Conservation (phyloP, 35 echinoderm and acorn worm species). For the Eucidaris tribuloides region DNA sequence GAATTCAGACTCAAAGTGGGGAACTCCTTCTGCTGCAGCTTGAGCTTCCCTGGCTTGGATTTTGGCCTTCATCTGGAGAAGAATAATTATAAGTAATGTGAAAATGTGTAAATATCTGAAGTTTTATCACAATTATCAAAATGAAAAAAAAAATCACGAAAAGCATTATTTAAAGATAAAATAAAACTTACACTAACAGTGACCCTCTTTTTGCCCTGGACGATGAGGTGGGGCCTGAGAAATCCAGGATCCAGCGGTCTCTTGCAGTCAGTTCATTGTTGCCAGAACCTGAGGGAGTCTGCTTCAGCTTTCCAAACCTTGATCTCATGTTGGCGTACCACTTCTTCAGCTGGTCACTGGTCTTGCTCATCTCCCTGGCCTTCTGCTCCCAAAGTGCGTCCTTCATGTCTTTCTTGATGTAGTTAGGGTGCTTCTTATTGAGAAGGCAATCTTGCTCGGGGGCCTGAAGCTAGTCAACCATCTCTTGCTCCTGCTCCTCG, state of each 20-base stretch:
- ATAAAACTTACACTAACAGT: conserved; percentile 24
- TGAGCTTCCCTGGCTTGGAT: conserved; percentile 26
- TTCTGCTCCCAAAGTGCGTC: conserved; percentile 38
- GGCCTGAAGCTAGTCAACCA: conserved; percentile 33
- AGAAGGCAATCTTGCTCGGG: conserved; percentile 45
- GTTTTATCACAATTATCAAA: too few species aligned
- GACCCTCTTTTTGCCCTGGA: conserved; percentile 30
- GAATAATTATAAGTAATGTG: too few species aligned
- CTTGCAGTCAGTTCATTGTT: conserved; percentile 39
- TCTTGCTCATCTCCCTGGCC: conserved; percentile 51
- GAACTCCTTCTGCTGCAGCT: conserved; percentile 21
- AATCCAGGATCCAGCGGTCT: conserved; percentile 31
- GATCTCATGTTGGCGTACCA: conserved; percentile 46
- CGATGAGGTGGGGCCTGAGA: conserved; percentile 37
- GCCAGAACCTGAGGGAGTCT: conserved; percentile 48
- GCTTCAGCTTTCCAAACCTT: conserved; percentile 46
- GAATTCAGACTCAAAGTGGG: conserved; percentile 15
- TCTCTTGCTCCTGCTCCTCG: conserved; percentile 50
- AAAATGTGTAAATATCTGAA: too few species aligned
- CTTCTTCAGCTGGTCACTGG: conserved; percentile 46
- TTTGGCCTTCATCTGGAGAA: conserved; percentile 35
- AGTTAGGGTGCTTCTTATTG: conserved; percentile 47
- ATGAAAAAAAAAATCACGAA: too few species aligned
- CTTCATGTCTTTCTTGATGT: conserved; percentile 30
- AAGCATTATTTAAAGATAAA: too few species aligned